Conservation (phyloP, 64 coral and sea anemone genomes). For the Montipora cactus region DNA sequence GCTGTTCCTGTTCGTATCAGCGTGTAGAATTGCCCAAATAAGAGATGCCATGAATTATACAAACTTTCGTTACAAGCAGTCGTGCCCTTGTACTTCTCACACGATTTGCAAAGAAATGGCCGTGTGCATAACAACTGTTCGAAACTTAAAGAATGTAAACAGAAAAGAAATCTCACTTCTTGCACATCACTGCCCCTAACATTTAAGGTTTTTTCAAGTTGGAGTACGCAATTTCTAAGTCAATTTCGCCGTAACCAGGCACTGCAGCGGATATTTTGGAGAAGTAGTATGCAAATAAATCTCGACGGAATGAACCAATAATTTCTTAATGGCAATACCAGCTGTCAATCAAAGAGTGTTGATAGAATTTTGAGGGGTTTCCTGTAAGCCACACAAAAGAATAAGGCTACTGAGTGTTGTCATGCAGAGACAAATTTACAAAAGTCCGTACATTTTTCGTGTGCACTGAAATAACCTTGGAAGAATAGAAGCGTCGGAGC, state of each 20-base stretch:
- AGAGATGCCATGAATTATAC: neutral
- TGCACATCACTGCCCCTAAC: too few relatives aligned
- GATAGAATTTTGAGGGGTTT: slow-evolving; percentile 79
- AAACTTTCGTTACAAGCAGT: too few relatives aligned
- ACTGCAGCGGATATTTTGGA: neutral
- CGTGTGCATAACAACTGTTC: too few relatives aligned
- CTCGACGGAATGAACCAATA: slow-evolving; percentile 14
- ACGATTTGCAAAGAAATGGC: too few relatives aligned
- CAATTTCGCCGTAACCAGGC: neutral
- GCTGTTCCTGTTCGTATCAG: neutral
- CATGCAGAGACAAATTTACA: slow-evolving; percentile 43
- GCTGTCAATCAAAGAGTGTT: slow-evolving; percentile 69
- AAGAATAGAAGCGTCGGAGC: slow-evolving; percentile 4
- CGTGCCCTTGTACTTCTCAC: too few relatives aligned
- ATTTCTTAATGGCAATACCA: slow-evolving; percentile 10
- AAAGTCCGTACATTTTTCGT: slow-evolving; percentile 18
- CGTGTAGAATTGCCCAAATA: neutral
- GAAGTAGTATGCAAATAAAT: neutral
- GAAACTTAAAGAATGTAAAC: too few relatives aligned
- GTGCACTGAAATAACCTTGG: neutral
- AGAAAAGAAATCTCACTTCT: too few relatives aligned
- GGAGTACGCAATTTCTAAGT: neutral
- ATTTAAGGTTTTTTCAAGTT: neutral
- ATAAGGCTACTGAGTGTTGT: slow-evolving; percentile 23
- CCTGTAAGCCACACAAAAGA: slow-evolving; percentile 51